Evolutionary conservation across 2,888 invertebrate species (phyloP), one percentile per base, ranked within the genome.

Genomic region (Diogma glabrata): DNA sequence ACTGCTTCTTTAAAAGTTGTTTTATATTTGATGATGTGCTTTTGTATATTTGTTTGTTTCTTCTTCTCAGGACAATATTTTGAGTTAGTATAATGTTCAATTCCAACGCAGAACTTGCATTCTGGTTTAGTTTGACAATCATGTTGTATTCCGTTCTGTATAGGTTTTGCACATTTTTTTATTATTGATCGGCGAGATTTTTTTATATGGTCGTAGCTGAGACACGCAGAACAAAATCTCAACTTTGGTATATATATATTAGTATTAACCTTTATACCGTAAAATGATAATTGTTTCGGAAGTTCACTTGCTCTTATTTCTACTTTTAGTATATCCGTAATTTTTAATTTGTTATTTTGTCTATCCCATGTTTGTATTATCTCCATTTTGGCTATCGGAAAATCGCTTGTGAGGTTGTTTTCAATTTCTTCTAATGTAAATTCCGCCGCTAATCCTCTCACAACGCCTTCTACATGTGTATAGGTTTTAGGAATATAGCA

Each of bases 151-250:
- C 10, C 10, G 4, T n/a, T 33, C 14, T 6, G 4, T 14, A 10
- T 33, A n/a, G 33, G 33, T 10, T 33, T 33, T 33, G 33, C 33
- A 33, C 33, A 33, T 33, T 33, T 33, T 33, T 33, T 33, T 33
- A 33, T 33, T 33, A n/a, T 12, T 14, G 33, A 33, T 4, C 14
- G 33, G 14, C 10, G 14, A 9, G 4, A 33, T 33, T 33, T 33
- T 33, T 33, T 4, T 4, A 33, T 33, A 9, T 33, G 33, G 12
- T 14, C 33, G 14, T 33, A 33, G 4, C 6, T 33, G 4, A 33
- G 10, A 9, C 33, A 33, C 4, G 33, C 33, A 4, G 33, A 9
- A 10, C 28, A 28, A 10, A 28, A 28, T 28, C 10, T 28, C 7
- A 28, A 10, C 10, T 28, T 28, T 6, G 33, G 33, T 7, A 33